Evolutionary conservation across 2,113 vertebrate genomes (phyloP).

Genomic region (Myanophis thanlyinensis): DNA sequence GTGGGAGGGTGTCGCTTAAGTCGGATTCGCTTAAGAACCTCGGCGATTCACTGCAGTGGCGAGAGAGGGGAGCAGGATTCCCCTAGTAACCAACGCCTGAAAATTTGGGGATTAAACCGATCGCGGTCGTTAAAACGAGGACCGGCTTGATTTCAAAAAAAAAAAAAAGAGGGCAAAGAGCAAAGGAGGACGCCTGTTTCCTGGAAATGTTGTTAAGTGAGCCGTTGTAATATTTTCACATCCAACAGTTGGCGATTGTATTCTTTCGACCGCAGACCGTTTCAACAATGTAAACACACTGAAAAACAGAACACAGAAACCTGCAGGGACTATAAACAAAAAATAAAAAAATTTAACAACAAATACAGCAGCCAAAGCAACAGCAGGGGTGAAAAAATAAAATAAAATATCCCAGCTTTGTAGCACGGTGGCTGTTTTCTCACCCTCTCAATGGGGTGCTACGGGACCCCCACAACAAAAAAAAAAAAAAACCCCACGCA

Average conservation of each 20-base stretch:
- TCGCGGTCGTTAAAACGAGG: background rate
- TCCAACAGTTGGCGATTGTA: background rate
- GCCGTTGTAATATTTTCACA: background rate
- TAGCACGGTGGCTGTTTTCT: too few species aligned
- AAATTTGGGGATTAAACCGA: background rate
- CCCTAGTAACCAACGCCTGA: background rate
- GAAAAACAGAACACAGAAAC: background rate
- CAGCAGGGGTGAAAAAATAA: rapidly evolving
- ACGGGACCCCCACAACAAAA: too few species aligned
- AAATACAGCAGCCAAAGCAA: background rate
- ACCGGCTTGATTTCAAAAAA: too few species aligned
- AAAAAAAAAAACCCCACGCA: background rate
- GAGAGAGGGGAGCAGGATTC: background rate
- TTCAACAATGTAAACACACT: background rate
- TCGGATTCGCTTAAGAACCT: too few species aligned
- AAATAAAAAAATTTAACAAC: too few species aligned
- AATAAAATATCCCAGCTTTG: background rate
- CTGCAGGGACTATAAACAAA: background rate
- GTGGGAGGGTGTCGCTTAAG: too few species aligned
- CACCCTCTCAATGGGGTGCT: background rate
- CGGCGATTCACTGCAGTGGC: too few species aligned
- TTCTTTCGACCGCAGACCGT: background rate
- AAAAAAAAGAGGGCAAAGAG: background rate
- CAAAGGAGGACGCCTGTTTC: background rate
- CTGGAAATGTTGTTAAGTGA: background rate